phyloP scores from a whole-genome alignment of 2,113 vertebrate species.

The Furnarius figulus region DNA sequence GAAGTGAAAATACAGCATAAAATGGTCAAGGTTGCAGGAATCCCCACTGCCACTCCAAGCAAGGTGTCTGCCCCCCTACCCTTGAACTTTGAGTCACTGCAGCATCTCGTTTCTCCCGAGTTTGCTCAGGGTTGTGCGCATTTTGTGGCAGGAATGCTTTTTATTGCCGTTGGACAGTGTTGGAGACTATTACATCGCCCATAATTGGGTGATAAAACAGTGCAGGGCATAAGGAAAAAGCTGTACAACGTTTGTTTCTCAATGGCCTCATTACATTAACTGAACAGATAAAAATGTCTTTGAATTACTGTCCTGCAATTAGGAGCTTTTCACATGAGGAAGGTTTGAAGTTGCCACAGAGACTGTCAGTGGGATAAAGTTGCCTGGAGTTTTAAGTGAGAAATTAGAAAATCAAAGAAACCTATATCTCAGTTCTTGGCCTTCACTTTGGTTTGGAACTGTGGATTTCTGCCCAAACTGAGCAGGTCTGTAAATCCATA shows the following conservation, averaged over 20 bases:
- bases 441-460: not conserved
- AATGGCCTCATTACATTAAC: not conserved
- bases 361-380: not conserved
- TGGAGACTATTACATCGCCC: not conserved
- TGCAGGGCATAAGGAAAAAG: not conserved
- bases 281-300: not conserved
- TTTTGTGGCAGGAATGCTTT: not conserved
- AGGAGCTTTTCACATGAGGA: not conserved
- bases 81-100: not conserved
- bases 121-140: not conserved
- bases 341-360: not conserved
- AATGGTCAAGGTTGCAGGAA: not conserved
- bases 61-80: not conserved
- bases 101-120: not conserved
- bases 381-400: not conserved
- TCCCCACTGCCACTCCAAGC: not conserved
- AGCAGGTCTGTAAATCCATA: rapidly evolving
- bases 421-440: rapidly evolving
- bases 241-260: not conserved
- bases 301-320: not conserved
- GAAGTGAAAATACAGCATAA: not conserved
- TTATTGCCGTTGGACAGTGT: not conserved
- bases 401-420: not conserved
- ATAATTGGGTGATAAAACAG: not conserved
- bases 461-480: not conserved